Base-by-base conservation (phyloP, 2,888 invertebrate species). In the Ennomos quercinarius region DNA sequence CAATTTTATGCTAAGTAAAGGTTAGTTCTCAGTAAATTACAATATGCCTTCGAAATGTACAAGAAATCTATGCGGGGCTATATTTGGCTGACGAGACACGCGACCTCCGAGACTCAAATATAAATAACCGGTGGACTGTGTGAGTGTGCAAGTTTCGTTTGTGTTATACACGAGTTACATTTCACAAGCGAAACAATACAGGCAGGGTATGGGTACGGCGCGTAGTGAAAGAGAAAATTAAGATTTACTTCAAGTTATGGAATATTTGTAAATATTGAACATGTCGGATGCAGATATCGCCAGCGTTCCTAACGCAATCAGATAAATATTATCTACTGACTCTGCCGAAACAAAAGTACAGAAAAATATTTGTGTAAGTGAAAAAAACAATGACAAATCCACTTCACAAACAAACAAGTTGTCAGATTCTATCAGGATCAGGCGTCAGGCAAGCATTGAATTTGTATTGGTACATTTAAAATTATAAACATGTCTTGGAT, bases 111-210 rank as follows among this genome's bases (percentile, higher is more conserved):
- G 76, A 77, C 77, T 81, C 78, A 78, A 82, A 83, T 86, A 85
- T 85, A 87, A 85, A 84, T 84, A 85, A 78, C 72, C 13, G 59
- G 57, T 63, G 50, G 61, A 68, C 53, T 59, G 52, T 76, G 74
- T 76, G 79, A 79, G 81, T 76, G 81, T 76, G 74, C 73, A 66
- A 60, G 77, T 74, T 76, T 77, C 79, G 77, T 76, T 76, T 81
- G 71, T 80, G 81, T 81, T 83, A 77, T 76, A 81, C 80, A 81
- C 81, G 81, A 82, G 83, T 82, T 80, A 84, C 84, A 84, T 83
- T 80, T 81, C 82, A 82, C 85, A 81, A 81, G 80, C 83, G 80
- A 83, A 88, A 91, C 91, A 90, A 91, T 91, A 89, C 86, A 45
- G 73, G 74, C 69, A 67, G 56, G 65, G 56, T 77, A 27, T 68